A percentile compares a stretch with the other conserved stretches of the same genome.
Evolutionary conservation across 2,888 invertebrate genomes (phyloP).

Genomic region (Zelleria hepariella): DNA sequence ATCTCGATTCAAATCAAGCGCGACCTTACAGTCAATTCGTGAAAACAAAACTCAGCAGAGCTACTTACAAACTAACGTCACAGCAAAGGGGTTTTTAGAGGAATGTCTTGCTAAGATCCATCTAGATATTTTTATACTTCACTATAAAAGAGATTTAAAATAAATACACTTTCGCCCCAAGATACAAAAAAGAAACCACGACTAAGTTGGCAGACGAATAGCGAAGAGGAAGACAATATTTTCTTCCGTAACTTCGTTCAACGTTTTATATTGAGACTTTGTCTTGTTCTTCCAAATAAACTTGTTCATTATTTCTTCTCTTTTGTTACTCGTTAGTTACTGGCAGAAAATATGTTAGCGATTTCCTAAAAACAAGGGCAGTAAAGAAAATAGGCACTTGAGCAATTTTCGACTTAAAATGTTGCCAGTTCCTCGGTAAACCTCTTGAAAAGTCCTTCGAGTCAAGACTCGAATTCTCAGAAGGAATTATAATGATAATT

Average conservation of each 20-base stretch:
- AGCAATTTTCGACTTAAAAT: not conserved
- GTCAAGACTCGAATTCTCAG: not conserved
- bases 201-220: not conserved
- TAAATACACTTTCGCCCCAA: no score
- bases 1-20: no score
- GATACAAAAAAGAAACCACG: no score
- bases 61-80: no score
- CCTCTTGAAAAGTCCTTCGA: not conserved
- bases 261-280: not conserved
- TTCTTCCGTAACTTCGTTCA: not conserved
- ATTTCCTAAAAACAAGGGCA: not conserved
- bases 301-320: not conserved
- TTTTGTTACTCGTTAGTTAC: no score
- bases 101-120: no score
- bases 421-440: not conserved
- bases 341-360: not conserved
- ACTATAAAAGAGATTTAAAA: no score
- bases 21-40: no score
- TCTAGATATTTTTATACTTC: no score
- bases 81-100: no score
- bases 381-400: not conserved
- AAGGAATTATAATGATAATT: not conserved
- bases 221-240: not conserved
- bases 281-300: not conserved
- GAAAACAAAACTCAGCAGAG: no score